Conservation (phyloP, 2,113 vertebrate species). For the Micronycteris hirsuta region DNA sequence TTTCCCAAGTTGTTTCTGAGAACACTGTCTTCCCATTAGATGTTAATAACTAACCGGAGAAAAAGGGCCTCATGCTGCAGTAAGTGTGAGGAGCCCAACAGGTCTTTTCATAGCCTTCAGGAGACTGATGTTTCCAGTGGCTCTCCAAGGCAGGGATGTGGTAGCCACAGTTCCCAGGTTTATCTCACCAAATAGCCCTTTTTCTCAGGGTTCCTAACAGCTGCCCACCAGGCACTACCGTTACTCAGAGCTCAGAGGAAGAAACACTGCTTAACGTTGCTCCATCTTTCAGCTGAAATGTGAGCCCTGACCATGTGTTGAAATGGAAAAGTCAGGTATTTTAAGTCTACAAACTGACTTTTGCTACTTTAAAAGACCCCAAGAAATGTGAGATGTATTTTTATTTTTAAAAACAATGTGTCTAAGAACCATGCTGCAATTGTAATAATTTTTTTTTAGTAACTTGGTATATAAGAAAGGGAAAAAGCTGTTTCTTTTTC, state of each 20-base stretch:
- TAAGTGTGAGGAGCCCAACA: not conserved
- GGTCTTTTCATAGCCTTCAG: not conserved
- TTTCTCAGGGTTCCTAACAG: not conserved
- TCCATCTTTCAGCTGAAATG: not conserved
- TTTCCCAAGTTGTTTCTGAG: not conserved
- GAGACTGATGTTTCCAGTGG: not conserved
- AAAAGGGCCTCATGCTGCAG: not conserved
- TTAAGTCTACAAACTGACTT: not conserved
- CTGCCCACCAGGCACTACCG: not conserved
- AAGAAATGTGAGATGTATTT: not conserved
- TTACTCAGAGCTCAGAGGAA: not conserved
- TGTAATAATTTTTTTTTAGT: conserved; percentile 21
- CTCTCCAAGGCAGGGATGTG: not conserved
- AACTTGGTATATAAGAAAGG: conserved; percentile 5
- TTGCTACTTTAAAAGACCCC: not conserved
- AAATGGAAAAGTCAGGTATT: not conserved
- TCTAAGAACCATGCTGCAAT: not conserved
- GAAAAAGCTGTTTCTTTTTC: not conserved
- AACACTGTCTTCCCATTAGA: not conserved
- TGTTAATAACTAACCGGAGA: not conserved
- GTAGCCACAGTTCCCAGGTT: not conserved
- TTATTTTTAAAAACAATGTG: not conserved
- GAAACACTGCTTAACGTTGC: not conserved
- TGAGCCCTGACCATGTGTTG: not conserved
- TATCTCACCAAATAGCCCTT: not conserved